Conservation (phyloP, 1,140 invertebrate species). For the Bilobella aurantiaca region DNA sequence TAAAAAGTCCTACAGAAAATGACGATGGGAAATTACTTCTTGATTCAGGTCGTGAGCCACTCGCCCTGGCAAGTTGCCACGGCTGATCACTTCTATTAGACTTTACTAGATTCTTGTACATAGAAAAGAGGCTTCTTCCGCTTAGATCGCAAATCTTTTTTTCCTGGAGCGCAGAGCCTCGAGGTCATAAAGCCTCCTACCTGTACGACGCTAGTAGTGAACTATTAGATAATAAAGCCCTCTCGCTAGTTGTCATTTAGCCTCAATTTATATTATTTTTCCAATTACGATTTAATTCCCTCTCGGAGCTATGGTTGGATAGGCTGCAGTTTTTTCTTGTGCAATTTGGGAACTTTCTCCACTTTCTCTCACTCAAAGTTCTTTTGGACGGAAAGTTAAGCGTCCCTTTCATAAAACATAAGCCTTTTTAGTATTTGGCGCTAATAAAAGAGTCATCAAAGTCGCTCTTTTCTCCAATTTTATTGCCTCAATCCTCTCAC, state of each 20-base stretch:
- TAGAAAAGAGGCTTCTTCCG: not conserved
- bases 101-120: constrained; percentile 26
- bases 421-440: not conserved
- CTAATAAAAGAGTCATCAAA: constrained; percentile 8
- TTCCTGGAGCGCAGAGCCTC: no score
- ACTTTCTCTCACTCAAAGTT: not conserved
- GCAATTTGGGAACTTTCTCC: not conserved
- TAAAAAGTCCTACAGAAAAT: constrained; percentile 12
- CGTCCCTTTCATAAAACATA: constrained; percentile 4
- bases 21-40: constrained; percentile 29
- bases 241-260: not conserved
- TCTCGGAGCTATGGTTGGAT: not conserved
- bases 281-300: constrained; percentile 6
- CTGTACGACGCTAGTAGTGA: not conserved
- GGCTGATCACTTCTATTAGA: constrained; percentile 25
- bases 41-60: constrained; percentile 33
- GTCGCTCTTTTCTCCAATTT: constrained; percentile 1
- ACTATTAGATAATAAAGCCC: not conserved
- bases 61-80: constrained; percentile 31
- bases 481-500: constrained; percentile 5
- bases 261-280: constrained; percentile 3
- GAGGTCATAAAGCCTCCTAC: no score
- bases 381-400: not conserved
- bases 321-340: no score
- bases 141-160: not conserved